Percentiles rank a stretch among this genome's conserved stretches.
Evolutionary conservation across 2,113 vertebrate genomes (phyloP).

Genomic region (Poeciliopsis prolifica): DNA sequence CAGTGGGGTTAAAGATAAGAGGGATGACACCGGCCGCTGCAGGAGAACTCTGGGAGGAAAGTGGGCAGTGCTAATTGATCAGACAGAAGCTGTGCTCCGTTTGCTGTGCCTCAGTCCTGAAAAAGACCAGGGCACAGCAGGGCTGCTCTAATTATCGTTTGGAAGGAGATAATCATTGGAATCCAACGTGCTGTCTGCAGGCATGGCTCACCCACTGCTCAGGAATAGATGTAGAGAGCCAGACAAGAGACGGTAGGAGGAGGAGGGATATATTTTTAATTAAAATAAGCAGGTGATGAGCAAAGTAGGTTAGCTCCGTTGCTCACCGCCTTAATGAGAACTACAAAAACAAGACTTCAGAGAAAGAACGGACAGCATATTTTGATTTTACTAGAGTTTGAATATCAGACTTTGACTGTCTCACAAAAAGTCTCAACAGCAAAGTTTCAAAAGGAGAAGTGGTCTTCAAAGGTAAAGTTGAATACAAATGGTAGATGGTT

Average conservation of each 20-base stretch:
- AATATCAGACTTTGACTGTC: too few species aligned
- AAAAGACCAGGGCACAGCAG: slow-evolving; percentile 62
- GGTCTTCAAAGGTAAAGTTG: too few species aligned
- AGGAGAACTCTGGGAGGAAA: slow-evolving; percentile 36
- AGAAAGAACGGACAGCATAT: neutral
- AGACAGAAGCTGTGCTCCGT: slow-evolving; percentile 39
- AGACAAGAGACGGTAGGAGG: slow-evolving; percentile 17
- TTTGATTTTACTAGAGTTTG: neutral
- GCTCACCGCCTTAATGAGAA: neutral
- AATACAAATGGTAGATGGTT: neutral
- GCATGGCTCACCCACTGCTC: slow-evolving; percentile 37
- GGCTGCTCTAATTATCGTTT: slow-evolving; percentile 67
- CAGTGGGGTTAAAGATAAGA: neutral
- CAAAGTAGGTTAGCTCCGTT: neutral
- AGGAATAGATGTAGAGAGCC: slow-evolving; percentile 27
- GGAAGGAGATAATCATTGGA: slow-evolving; percentile 61
- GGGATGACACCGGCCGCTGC: slow-evolving; percentile 26
- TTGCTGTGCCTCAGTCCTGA: slow-evolving; percentile 29
- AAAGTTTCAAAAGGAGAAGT: neutral
- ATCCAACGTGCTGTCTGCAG: slow-evolving; percentile 54
- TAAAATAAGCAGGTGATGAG: neutral
- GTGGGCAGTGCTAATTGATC: slow-evolving; percentile 65
- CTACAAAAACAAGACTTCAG: neutral
- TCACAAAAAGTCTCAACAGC: neutral
- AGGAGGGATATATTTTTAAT: slow-evolving; percentile 5